A percentile compares a stretch with the other conserved stretches of the same genome.
Conservation (phyloP, 2,113 vertebrate genomes). For the Phaethon lepturus region DNA sequence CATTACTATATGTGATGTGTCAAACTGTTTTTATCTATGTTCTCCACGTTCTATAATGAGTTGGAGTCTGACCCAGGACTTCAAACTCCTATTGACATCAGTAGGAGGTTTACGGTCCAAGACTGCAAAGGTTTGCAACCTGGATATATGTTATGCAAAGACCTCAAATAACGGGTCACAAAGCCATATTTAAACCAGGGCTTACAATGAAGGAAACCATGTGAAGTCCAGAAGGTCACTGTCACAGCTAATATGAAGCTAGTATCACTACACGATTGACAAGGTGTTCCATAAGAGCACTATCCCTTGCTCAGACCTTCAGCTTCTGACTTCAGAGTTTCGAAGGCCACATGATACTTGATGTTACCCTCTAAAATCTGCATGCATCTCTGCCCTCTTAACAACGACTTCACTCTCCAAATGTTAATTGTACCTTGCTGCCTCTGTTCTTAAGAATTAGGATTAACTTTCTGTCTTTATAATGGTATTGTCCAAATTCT, state of each 20-base stretch:
- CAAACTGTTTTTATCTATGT: background rate
- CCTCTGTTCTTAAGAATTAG: background rate
- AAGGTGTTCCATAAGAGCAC: background rate
- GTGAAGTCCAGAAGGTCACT: background rate
- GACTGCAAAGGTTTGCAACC: background rate
- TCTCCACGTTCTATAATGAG: background rate
- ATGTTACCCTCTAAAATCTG: background rate
- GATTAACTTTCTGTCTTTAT: background rate
- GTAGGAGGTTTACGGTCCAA: background rate
- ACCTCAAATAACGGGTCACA: background rate
- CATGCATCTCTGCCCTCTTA: background rate
- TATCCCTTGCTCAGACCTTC: background rate
- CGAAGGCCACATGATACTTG: background rate
- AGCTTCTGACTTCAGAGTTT: background rate
- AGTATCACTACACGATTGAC: background rate
- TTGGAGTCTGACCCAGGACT: background rate
- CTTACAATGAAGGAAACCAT: background rate
- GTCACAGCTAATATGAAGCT: background rate
- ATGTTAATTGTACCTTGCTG: background rate
- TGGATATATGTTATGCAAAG: background rate
- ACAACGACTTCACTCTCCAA: background rate
- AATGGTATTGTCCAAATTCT: background rate
- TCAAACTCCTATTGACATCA: background rate
- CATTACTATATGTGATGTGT: background rate
- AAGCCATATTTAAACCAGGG: background rate